Evolutionary conservation across 2,113 vertebrate species (phyloP).

Genomic region (Brienomyrus longianalis): DNA sequence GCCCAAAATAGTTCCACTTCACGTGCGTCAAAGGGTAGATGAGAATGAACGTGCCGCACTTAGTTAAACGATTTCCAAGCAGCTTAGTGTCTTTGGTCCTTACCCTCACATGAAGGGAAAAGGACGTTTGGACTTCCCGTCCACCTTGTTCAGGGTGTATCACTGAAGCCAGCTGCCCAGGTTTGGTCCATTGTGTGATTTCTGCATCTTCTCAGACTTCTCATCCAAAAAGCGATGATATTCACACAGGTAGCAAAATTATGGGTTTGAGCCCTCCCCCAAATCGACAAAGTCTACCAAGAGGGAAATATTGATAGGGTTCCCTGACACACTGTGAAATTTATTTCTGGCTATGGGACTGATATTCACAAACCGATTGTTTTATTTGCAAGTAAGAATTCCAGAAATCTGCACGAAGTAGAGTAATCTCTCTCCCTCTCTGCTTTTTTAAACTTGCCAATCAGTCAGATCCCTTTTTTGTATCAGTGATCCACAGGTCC

Average conservation of each 20-base stretch:
- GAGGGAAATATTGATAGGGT: background rate
- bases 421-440: background rate
- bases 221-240: background rate
- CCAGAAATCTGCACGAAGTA: background rate
- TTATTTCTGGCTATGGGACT: background rate
- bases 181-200: background rate
- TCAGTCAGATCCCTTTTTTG: slow-evolving; percentile 10
- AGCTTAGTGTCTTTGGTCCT: background rate
- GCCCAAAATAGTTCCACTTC: background rate
- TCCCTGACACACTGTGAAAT: background rate
- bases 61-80: background rate
- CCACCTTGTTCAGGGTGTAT: background rate
- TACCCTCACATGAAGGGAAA: background rate
- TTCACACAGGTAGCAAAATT: background rate
- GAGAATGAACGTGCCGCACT: background rate
- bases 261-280: background rate
- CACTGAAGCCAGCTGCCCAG: background rate
- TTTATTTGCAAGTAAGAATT: background rate
- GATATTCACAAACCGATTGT: background rate
- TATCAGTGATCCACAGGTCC: background rate
- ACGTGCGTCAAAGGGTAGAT: background rate
- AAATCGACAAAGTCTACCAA: background rate
- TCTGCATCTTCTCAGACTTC: background rate
- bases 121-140: background rate
- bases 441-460: background rate